A percentile compares a stretch with the other conserved stretches of the same genome.
phyloP scores from a whole-genome alignment of 2,113 vertebrate genomes.

The Phaethon lepturus region DNA sequence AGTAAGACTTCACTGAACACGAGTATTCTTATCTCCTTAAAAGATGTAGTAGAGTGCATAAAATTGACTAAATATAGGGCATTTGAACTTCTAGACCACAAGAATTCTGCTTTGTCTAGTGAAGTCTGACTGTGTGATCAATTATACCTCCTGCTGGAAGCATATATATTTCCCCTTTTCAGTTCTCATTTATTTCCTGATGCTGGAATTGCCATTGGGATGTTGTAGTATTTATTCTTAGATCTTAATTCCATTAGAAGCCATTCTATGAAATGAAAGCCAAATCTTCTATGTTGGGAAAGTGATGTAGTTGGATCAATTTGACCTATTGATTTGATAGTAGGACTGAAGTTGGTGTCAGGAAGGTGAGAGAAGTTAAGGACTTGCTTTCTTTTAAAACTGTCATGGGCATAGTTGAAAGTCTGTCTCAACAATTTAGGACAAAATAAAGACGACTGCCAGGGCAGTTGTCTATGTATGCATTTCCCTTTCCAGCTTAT shows the following conservation, averaged over 20 bases:
- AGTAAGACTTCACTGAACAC: background rate
- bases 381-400: background rate
- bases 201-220: background rate
- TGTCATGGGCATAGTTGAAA: background rate
- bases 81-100: background rate
- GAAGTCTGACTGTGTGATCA: background rate
- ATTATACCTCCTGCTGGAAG: background rate
- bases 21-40: background rate
- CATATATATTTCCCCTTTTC: background rate
- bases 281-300: background rate
- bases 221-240: background rate
- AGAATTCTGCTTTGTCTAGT: background rate
- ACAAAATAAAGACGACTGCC: background rate
- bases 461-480: background rate
- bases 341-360: background rate
- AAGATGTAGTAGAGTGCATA: slow-evolving; percentile 11
- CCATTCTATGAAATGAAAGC: background rate
- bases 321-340: background rate
- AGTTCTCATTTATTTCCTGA: background rate
- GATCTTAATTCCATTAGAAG: background rate
- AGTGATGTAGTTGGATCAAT: background rate
- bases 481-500: background rate
- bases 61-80: background rate
- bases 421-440: no score
- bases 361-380: background rate